Percentiles rank a stretch among this genome's conserved stretches.
These are phyloP conservation scores for Oxyteleia sp. DNA, from an alignment of 2,888 invertebrate genomes.

Conservation along the genomic window DNA sequence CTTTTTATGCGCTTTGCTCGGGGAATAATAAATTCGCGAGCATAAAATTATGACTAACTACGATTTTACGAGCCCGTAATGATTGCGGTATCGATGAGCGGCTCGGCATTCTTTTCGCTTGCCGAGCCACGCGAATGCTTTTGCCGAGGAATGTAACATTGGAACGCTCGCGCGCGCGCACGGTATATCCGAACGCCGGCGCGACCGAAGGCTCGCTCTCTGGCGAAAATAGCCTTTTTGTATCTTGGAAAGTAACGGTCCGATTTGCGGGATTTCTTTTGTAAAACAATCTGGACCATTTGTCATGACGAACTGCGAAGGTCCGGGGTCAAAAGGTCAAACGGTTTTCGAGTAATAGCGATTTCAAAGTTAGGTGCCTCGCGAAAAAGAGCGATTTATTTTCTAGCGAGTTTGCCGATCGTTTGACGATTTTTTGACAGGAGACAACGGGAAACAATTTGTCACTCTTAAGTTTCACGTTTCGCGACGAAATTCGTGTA, in stretches of 20 bases:
- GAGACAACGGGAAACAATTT: slow-evolving; percentile 3
- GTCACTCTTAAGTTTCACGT: slow-evolving; percentile 29
- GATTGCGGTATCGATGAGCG: slow-evolving; percentile 38
- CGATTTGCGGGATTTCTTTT: slow-evolving; percentile 47
- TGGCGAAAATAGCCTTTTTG: slow-evolving; percentile 58
- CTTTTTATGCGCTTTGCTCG: slow-evolving; percentile 6
- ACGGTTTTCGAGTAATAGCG: slow-evolving; percentile 19
- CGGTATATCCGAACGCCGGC: slow-evolving; percentile 31
- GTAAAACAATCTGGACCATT: slow-evolving; percentile 41
- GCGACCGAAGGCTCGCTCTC: slow-evolving; percentile 9
- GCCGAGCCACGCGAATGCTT: slow-evolving; percentile 32
- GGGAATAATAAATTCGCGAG: slow-evolving; percentile 24
- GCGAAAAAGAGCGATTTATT: slow-evolving; percentile 1
- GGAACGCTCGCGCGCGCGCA: slow-evolving; percentile 61
- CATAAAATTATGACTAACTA: slow-evolving; percentile 18
- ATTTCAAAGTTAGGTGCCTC: slow-evolving; percentile 3
- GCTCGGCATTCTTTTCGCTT: slow-evolving; percentile 59
- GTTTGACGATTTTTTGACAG: slow-evolving; percentile 6
- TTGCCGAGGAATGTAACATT: slow-evolving; percentile 61
- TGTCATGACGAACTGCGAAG: slow-evolving; percentile 47
- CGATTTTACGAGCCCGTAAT: slow-evolving; percentile 42
- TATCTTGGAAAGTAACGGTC: slow-evolving; percentile 48
- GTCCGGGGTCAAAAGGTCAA: slow-evolving; percentile 7
- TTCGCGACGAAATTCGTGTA: slow-evolving; percentile 13
- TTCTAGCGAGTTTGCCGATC: background rate